Evolutionary conservation across 2,888 invertebrate species (phyloP).

Genomic region (Xylophagus ater): DNA sequence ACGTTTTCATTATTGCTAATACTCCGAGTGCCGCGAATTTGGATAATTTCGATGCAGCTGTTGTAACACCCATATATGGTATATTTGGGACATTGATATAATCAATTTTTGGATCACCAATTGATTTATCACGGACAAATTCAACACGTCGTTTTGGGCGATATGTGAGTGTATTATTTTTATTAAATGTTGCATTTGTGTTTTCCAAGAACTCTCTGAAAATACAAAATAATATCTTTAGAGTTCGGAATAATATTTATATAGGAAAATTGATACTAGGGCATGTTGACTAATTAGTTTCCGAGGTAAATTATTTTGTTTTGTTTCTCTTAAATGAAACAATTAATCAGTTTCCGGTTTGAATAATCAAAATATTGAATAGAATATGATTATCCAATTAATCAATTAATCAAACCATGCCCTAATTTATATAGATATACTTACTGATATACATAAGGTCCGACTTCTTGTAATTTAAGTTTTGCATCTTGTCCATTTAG

Average conservation of each 20-base stretch:
- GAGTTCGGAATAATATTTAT: too few relatives aligned
- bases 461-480: conserved; percentile 57
- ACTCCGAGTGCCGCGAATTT: conserved; percentile 47
- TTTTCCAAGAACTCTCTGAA: conserved; percentile 61
- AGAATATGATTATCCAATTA: too few relatives aligned
- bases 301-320: too few relatives aligned
- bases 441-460: conserved; percentile 76
- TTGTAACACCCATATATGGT: conserved; percentile 47
- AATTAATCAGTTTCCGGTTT: too few relatives aligned
- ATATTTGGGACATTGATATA: conserved; percentile 56
- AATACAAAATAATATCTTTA: conserved; percentile 20
- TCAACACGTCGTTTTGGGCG: conserved; percentile 47
- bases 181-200: conserved; percentile 50
- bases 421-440: conserved; percentile 27
- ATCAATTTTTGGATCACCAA: conserved; percentile 51
- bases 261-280: too few relatives aligned
- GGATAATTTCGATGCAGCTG: conserved; percentile 30
- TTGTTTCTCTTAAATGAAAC: too few relatives aligned
- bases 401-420: too few relatives aligned
- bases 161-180: conserved; percentile 55
- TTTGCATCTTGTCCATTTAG: conserved; percentile 51
- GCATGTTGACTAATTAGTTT: too few relatives aligned
- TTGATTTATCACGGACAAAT: conserved; percentile 53
- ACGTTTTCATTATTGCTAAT: conserved; percentile 44
- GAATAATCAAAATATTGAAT: too few relatives aligned